Base-by-base conservation (phyloP, 1,140 invertebrate genomes). In the Aphaenogaster rudis region DNA sequence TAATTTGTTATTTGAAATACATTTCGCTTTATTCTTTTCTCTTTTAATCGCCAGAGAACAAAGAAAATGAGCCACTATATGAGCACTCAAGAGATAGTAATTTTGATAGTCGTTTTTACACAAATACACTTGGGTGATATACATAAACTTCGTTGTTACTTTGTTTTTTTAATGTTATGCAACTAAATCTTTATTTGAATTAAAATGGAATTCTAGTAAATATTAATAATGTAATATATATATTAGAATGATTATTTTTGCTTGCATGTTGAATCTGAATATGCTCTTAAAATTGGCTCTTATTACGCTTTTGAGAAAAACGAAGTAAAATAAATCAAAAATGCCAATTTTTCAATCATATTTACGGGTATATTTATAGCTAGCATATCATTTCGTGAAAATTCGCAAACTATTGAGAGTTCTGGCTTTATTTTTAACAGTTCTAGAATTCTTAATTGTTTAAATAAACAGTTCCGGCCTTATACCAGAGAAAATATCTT, bases 121-220 rank as follows among this genome's bases (percentile, higher is more conserved):
- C 45, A 39, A 13, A 21, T 39, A 67, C 11, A 17, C 7, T 52
- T 48, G n/a, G 45, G 17, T 52, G 17, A 64, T 11, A 17, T 64
- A n/a, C 21, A 36, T 45, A 77, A 13, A 77, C 39, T 28, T 77
- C 6, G 21, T 77, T 69, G 36, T 28, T 74, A 36, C 21, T 39
- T 54, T 39, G 9, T 45, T 42, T 28, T 6, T 33, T 42, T 42
- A 21, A n/a, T 11, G 9, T 17, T 36, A 52, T 66, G 13, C 6
- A 74, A 74, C 36, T 52, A 33, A 54, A 57, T 76, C 1, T 52
- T 42, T 15, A 57, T 76, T 76, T 57, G 9, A 74, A 21, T 59
- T 21, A 21, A 42, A 74, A 50, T 50, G 36, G 0, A 28, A 54
- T n/a, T 72, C 15, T 52, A 72, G 1, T 4, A 17, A 74, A n/a